Evolutionary conservation across 92 coral and sea anemone species (phyloP), one percentile per base, ranked within the genome.

Genomic region (Heteractis magnifica): DNA sequence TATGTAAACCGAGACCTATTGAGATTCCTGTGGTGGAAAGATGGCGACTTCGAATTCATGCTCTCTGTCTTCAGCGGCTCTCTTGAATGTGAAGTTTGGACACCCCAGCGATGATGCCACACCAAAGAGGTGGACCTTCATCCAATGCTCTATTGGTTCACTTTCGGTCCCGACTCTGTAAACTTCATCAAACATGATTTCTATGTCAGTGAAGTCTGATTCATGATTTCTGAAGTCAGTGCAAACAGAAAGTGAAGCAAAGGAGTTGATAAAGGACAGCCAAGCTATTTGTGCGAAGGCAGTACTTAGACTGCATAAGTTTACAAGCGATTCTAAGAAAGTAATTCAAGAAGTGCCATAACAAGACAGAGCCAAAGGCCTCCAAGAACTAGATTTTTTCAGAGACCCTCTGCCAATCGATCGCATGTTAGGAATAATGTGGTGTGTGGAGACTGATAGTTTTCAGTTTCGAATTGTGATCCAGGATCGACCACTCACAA

Each of bases 201-300:
- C 44, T 34, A 34, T 34, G 44, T 34, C 44, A 2, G 1, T 2
- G 44, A 87, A 49, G 83, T 83, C n/a, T n/a, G n/a, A n/a, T n/a
- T n/a, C n/a, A n/a, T n/a, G n/a, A n/a, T n/a, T n/a, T 5, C 65
- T 87, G 52, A 87, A 82, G 75, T 87, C 90, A 0, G 65, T 83
- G 4, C 73, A 52, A 18, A 78, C 82, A 21, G 74, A 51, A 4
- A 51, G 72, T 9, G 79, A 71, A 5, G 76, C 83, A 26, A 60
- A 53, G 21, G 16, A 48, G 21, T 72, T 82, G 68, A 84, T 83
- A 6, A 68, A 71, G 71, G 79, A 65, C 80, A 56, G 77, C n/a
- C 82, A 70, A 55, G 86, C 68, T 19, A 53, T 75, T 56, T 87
- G 44, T 34, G 44, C 44, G 44, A 34, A 34, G 44, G 44, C 44